Conservation (phyloP, 1,140 invertebrate species). For the Brachystomella parvula region DNA sequence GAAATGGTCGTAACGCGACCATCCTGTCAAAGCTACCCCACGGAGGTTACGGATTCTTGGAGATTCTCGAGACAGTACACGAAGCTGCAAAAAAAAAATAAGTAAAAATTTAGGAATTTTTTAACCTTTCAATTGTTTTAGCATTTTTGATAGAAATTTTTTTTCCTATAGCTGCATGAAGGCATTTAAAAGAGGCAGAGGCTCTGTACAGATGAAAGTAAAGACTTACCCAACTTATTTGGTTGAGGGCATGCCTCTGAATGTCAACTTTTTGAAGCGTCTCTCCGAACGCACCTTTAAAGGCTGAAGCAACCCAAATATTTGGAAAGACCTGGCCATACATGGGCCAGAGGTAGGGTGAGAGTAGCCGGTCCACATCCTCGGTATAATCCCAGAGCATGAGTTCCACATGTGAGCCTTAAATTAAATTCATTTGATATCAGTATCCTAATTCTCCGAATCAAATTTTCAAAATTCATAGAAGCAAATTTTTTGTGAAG, state of each 20-base stretch:
- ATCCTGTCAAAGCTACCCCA: slow-evolving; percentile 55
- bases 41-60: slow-evolving; percentile 41
- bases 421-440: neutral
- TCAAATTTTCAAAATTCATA: neutral
- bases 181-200: no score
- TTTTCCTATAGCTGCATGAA: no score
- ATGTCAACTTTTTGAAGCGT: slow-evolving; percentile 46
- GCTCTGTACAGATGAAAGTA: no score
- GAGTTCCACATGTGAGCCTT: slow-evolving; percentile 18
- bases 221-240: slow-evolving; percentile 30
- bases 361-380: slow-evolving; percentile 27
- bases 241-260: slow-evolving; percentile 48
- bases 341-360: slow-evolving; percentile 43
- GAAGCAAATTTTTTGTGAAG: no score
- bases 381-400: slow-evolving; percentile 36
- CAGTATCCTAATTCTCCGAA: neutral
- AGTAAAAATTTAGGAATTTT: neutral
- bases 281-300: slow-evolving; percentile 46
- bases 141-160: no score
- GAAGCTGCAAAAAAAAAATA: slow-evolving; percentile 19
- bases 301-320: slow-evolving; percentile 55
- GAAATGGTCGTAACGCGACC: slow-evolving; percentile 68
- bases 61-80: slow-evolving; percentile 15
- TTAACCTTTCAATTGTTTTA: neutral
- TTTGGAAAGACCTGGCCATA: slow-evolving; percentile 49